phyloP scores from a whole-genome alignment of 2,113 vertebrate genomes.

The Calyptommatus sinebrachiatus region DNA sequence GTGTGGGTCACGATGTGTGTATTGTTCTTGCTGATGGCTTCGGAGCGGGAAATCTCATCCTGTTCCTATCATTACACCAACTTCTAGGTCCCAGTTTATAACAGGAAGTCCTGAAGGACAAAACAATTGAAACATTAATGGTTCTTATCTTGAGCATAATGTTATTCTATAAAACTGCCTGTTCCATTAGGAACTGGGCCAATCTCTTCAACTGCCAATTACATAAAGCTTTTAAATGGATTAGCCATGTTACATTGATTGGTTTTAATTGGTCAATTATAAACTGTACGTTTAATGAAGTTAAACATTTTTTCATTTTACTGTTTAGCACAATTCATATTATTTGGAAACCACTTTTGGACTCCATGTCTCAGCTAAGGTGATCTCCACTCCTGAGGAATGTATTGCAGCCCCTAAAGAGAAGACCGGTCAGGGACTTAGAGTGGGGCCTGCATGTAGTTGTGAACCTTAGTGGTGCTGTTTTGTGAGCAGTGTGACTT shows the following conservation, averaged over 20 bases:
- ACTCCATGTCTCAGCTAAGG: background rate
- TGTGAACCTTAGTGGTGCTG: background rate
- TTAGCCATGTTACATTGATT: conserved; percentile 13
- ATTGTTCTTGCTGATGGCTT: too few species aligned
- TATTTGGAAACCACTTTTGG: conserved; percentile 14
- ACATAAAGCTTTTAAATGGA: conserved; percentile 6
- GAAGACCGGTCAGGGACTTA: too few species aligned
- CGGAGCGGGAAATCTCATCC: too few species aligned
- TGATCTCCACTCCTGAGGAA: background rate
- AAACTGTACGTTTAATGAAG: conserved; percentile 7
- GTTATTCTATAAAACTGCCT: background rate
- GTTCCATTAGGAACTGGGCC: conserved; percentile 8
- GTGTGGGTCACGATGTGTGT: too few species aligned
- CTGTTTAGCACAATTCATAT: background rate
- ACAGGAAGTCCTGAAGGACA: background rate
- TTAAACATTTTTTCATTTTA: conserved; percentile 4
- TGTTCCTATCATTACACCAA: too few species aligned
- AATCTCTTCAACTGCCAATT: background rate
- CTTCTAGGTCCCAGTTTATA: background rate
- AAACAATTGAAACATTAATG: background rate
- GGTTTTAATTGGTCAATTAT: conserved; percentile 17
- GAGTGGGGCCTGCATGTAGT: background rate
- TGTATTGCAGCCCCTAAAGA: background rate
- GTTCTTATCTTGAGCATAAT: background rate
- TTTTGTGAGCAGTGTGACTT: background rate